Evolutionary conservation across 2,797 vertebrate genomes (phyloP), one percentile per base, ranked within the genome.

Genomic region (Sparidentex hasta): DNA sequence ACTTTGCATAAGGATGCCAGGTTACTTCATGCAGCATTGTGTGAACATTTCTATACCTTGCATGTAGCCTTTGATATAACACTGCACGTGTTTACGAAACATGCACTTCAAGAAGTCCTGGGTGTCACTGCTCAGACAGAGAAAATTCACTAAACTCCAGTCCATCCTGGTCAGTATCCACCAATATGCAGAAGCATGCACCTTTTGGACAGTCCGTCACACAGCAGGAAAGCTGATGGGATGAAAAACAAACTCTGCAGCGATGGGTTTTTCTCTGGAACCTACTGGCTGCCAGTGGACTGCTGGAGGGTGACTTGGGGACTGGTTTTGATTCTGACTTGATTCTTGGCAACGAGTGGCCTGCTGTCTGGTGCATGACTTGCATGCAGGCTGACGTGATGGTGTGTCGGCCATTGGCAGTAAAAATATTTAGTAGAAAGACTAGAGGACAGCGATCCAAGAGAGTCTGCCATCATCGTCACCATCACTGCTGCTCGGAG

Each of bases 321-420:
- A 67, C 47, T 33, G 33, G 8, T 61, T 68, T 68, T 67, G 8
- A 75, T 33, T 38, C 16, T 29, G 73, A 63, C 21, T 50, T 56
- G 56, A 43, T 54, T 44, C 12, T 54, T 52, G 55, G 51, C 69
- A 59, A 18, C 9, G 43, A 20, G 58, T 57, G 13, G 14, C 48
- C 56, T 20, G 29, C 14, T 38, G 43, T 64, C 44, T 48, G 25
- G 25, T 46, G 51, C 23, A 52, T 18, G 23, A 33, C 18, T 44
- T 13, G 18, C 67, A 33, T 11, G 25, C 13, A n/a, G 21, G 55
- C 16, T 65, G 63, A 27, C 29, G 50, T 21, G 27, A 61, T 44
- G 43, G 21, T 55, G 29, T 50, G 48, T 43, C 48, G 14, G 2
- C 17, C 8, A 29, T 16, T 44, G 43, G 50, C 1, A 62, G 16